Base-by-base conservation (phyloP, 1,140 invertebrate genomes). In the Cheumatopsyche charites region DNA sequence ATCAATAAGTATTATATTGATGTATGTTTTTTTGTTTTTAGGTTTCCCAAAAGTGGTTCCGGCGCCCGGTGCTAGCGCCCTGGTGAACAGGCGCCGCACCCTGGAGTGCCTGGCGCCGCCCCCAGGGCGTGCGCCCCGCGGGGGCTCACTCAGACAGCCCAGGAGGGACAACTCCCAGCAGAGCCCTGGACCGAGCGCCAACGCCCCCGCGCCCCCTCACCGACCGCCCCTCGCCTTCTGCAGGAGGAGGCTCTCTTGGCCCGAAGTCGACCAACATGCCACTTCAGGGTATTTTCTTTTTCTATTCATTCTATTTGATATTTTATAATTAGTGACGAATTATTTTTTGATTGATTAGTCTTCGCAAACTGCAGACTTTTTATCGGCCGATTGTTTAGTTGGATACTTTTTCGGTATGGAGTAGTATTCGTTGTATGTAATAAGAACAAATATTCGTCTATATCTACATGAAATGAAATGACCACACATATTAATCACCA, bases 181-280 rank as follows among this genome's bases (percentile, higher is more conserved):
- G 9, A 55, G 49, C 17, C 82, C 80, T 15, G 19, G 52, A 75
- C 85, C 82, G 41, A 85, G 83, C 42, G 83, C 86, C 43, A 83
- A 85, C 25, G 85, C 86, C 43, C 85, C 83, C 25, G 80, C 82
- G n/a, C 86, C 83, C 26, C 80, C 82, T 13, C 88, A 90, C 76
- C 85, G 87, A 71, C 87, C 87, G 3, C 85, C 86, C 17, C 83
- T 89, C 78, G 88, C 87, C 25, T 93, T 92, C 79, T 92, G 91
- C 79, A 88, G 90, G 63, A 82, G 91, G 36, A 84, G 91, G 55
- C 85, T 89, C n/a, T 92, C 90, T 2, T 93, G 91, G 91, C 91
- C 91, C 1, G 91, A 93, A 79, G 88, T 93, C n/a, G 91, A 93
- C 78, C 89, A 89, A 77, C 88, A 90, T 67, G 90, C 91, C 26